Percentiles rank a stretch among this genome's conserved stretches.
phyloP scores from a whole-genome alignment of 2,888 invertebrate species.

The Drosophila parthenogenetica region DNA sequence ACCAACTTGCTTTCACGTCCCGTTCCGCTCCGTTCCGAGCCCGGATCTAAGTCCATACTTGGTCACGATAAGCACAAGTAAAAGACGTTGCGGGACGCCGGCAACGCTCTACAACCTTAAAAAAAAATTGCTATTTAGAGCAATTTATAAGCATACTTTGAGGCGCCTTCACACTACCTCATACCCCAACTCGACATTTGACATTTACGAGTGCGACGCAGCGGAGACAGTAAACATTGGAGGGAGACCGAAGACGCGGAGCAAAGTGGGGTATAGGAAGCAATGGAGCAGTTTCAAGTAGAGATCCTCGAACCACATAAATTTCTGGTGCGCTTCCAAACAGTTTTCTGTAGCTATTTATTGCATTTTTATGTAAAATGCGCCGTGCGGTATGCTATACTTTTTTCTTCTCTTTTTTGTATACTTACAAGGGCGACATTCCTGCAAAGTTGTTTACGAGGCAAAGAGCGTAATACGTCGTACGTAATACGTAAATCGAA shows the following conservation, averaged over 20 bases:
- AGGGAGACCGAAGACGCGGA: not conserved
- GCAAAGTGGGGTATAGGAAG: not conserved
- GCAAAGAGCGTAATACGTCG: slow-evolving; percentile 43
- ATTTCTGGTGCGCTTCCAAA: slow-evolving; percentile 69
- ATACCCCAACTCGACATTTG: slow-evolving; percentile 61
- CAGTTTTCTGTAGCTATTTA: slow-evolving; percentile 69
- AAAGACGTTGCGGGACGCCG: slow-evolving; percentile 46
- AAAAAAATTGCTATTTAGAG: slow-evolving; percentile 74
- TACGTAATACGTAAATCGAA: slow-evolving; percentile 55
- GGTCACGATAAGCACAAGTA: slow-evolving; percentile 55
- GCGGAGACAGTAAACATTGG: slow-evolving; percentile 28
- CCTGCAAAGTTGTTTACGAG: slow-evolving; percentile 75
- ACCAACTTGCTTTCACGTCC: slow-evolving; percentile 9
- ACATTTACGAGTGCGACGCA: slow-evolving; percentile 69
- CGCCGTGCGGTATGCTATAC: slow-evolving; percentile 66
- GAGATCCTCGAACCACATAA: slow-evolving; percentile 63
- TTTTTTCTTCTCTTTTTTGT: slow-evolving; percentile 13
- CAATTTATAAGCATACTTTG: slow-evolving; percentile 80
- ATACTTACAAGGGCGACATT: slow-evolving; percentile 51
- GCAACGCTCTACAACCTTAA: slow-evolving; percentile 18
- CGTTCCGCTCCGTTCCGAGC: not conserved
- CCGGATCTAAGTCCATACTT: slow-evolving; percentile 16
- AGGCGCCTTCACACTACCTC: slow-evolving; percentile 55
- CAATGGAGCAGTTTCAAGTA: slow-evolving; percentile 30
- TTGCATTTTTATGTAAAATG: slow-evolving; percentile 82